These are phyloP conservation scores for Alviniconcha strummeri DNA, from an alignment of 2,888 invertebrate species.

Conservation along the genomic window DNA sequence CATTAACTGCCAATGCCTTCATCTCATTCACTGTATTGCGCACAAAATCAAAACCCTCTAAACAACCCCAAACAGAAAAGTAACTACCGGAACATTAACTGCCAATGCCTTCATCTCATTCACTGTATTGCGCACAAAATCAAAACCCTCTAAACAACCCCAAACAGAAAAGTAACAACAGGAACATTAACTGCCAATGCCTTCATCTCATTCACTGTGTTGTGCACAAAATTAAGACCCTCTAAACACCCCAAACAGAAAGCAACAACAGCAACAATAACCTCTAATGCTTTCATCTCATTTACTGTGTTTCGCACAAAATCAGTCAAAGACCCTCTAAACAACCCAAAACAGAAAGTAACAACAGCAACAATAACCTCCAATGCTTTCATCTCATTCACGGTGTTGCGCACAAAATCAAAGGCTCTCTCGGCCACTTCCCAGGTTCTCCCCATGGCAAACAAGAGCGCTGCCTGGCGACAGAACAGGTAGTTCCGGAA, in stretches of 20 bases:
- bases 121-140: no score
- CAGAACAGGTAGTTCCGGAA: conserved; percentile 95
- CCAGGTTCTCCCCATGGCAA: conserved; percentile 81
- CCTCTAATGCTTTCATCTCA: no score
- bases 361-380: conserved; percentile 75
- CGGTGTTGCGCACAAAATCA: conserved; percentile 91
- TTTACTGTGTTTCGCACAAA: no score
- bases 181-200: no score
- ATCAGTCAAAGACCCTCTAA: conserved; percentile 59
- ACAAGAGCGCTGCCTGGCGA: conserved; percentile 89
- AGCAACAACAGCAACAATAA: background rate
- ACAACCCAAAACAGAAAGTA: background rate
- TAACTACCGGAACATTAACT: background rate
- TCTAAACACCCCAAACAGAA: no score
- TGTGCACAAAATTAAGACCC: no score
- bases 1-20: conserved; percentile 72
- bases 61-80: background rate
- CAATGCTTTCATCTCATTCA: conserved; percentile 88
- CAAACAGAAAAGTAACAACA: no score
- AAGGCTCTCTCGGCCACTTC: conserved; percentile 93
- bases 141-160: no score
- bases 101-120: no score
- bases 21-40: no score
- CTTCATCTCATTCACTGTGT: no score
- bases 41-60: no score